These are phyloP conservation scores for Notodonta dromedarius DNA, from an alignment of 2,888 invertebrate genomes.

Conservation along the genomic window DNA sequence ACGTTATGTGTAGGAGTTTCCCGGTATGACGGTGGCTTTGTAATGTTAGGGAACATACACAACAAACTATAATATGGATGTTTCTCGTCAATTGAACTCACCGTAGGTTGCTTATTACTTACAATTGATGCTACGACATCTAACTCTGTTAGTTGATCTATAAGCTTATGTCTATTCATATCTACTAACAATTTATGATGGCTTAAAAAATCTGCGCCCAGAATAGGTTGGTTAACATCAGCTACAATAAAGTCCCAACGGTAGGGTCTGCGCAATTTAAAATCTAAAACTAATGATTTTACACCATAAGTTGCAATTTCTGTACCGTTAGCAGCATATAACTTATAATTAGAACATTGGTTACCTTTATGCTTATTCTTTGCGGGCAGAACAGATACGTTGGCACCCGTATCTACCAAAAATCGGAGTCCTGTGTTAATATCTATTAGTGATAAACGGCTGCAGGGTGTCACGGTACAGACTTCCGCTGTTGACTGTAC, in stretches of 20 bases:
- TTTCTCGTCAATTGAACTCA: slow-evolving; percentile 4
- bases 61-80: slow-evolving; percentile 3
- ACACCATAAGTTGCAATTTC: slow-evolving; percentile 15
- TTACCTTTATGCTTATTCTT: not conserved
- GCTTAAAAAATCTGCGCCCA: slow-evolving; percentile 14
- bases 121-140: slow-evolving; percentile 7
- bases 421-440: slow-evolving; percentile 9
- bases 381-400: slow-evolving; percentile 10
- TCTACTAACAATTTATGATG: slow-evolving; percentile 13
- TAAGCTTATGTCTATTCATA: slow-evolving; percentile 3
- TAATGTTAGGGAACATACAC: slow-evolving; percentile 14
- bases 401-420: slow-evolving; percentile 18
- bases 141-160: slow-evolving; percentile 8
- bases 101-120: slow-evolving; percentile 1
- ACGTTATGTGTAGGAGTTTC: slow-evolving; percentile 13
- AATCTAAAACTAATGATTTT: slow-evolving; percentile 10
- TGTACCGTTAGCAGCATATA: slow-evolving; percentile 15
- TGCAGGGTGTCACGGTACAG: slow-evolving; percentile 1
- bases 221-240: slow-evolving; percentile 19
- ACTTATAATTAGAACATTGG: slow-evolving; percentile 6
- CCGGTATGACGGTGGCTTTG: slow-evolving; percentile 17
- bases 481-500: slow-evolving; percentile 11
- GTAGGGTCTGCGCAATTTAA: slow-evolving; percentile 15
- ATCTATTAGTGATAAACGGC: slow-evolving; percentile 19
- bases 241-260: slow-evolving; percentile 16